Evolutionary conservation across 2,888 invertebrate species (phyloP), one percentile per base, ranked within the genome.

Genomic region (Smittia aterrima): DNA sequence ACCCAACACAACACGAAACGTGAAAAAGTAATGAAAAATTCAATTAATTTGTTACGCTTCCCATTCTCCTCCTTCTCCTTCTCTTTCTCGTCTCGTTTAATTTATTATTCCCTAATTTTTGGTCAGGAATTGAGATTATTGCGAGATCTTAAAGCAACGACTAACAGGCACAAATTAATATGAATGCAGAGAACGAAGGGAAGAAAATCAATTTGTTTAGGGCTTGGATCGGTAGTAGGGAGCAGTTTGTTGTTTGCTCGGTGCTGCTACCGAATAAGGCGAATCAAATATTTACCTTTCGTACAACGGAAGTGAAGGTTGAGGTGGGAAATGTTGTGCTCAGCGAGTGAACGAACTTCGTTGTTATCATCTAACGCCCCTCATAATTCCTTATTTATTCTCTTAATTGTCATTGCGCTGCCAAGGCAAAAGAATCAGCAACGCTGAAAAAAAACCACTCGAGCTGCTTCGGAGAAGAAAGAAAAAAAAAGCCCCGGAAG

Each of bases 311-410:
- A 66, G 1, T 7, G 16, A 66, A 66, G 66, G 62, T 6, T 32
- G 18, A 38, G 32, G 9, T 32, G 20, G 32, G 27, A 32, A 32
- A 64, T 22, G 25, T 64, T 62, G 13, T 22, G 1, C 54, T 54
- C 38, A 38, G 13, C 3, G 16, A n/a, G 47, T 16, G 47, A 47
- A 22, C 9, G 13, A 66, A 66, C 40, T 38, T 66, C 16, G 11
- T 22, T 25, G 66, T 32, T 16, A 7, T 40, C 67, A 41, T 32
- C 47, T 13, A n/a, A 27, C 66, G 20, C 27, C 67, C 67, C 67
- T 67, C 41, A 67, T 67, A 67, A 67, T 67, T 67, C 27, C 41
- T 67, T 67, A 67, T 67, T 67, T 67, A 67, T 67, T 67, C 41
- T 67, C 67, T 40, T 67, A 67, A 67, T 67, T 67, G 67, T 67